A percentile compares a stretch with the other conserved stretches of the same genome.
phyloP scores from a whole-genome alignment of 2,888 invertebrate species.

The Drosophila atroscutellata region DNA sequence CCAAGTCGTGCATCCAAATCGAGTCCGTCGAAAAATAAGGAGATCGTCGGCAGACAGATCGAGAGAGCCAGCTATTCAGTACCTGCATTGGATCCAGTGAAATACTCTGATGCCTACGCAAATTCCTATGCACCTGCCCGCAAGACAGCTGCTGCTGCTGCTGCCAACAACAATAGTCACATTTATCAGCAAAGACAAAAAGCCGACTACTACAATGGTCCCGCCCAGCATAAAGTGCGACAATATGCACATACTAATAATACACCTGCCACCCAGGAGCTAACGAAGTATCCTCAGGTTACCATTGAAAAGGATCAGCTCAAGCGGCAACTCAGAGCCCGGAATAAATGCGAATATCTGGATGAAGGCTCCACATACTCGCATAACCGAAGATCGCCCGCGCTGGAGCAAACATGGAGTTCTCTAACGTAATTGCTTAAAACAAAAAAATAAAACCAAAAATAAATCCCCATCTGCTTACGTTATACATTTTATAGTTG shows the following conservation, averaged over 20 bases:
- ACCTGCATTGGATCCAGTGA: slow-evolving; percentile 41
- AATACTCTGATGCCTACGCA: slow-evolving; percentile 41
- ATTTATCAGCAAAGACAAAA: slow-evolving; percentile 44
- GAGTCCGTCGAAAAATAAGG: slow-evolving; percentile 51
- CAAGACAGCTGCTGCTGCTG: slow-evolving; percentile 8
- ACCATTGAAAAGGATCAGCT: slow-evolving; percentile 47
- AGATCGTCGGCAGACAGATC: slow-evolving; percentile 18
- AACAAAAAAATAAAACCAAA: slow-evolving; percentile 8
- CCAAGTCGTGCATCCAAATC: slow-evolving; percentile 46
- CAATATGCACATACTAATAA: slow-evolving; percentile 37
- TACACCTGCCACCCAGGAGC: slow-evolving; percentile 28
- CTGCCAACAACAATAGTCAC: slow-evolving; percentile 44
- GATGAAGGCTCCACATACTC: slow-evolving; percentile 48
- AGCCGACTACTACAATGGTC: slow-evolving; percentile 46
- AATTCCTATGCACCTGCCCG: slow-evolving; percentile 28
- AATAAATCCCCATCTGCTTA: slow-evolving; percentile 17
- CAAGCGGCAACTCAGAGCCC: slow-evolving; percentile 52
- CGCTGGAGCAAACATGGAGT: slow-evolving; percentile 62
- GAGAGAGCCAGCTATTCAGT: slow-evolving; percentile 42
- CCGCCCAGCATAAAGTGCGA: slow-evolving; percentile 28
- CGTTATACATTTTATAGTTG: slow-evolving; percentile 10
- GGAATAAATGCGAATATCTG: slow-evolving; percentile 42
- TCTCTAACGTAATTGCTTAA: slow-evolving; percentile 60
- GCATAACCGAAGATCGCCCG: slow-evolving; percentile 30
- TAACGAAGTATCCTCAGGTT: slow-evolving; percentile 24